Base-by-base conservation (phyloP, 2,888 invertebrate species). In the Kryphioiulus occultus region DNA sequence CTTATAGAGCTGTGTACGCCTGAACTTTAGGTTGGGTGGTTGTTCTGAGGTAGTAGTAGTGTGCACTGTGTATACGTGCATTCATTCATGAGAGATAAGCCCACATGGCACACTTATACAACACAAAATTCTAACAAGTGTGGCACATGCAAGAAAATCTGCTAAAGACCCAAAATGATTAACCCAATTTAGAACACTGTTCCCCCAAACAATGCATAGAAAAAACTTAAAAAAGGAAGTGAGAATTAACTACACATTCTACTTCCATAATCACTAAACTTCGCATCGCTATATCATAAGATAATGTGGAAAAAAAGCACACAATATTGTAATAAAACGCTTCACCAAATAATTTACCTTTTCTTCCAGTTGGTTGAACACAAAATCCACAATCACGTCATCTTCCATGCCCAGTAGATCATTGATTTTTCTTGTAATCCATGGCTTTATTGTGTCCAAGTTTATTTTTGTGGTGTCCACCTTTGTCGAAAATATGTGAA, bases 381-480 rank as follows among this genome's bases (percentile, higher is more conserved):
- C 98, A 94, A 98, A 99, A 92, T 99, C 99, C 89, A 98, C 97
- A 90, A 99, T 96, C 78, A 99, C 99, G 93, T 99, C 99, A 92
- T 99, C 99, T 93, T 99, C 99, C 92, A 99, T 97, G 90, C 98
- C 97, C 87, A 99, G 94, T 89, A 99, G 95, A 91, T 99, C 98
- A 2, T 98, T 99, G 88, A 99, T 96, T 93, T 98, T 97, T 92
- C 97, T 96, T 42, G 98, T 97, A 91, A 99, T 99, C 99, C 99
- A 99, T 89, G 99, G 99, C 92, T 99, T 98, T 91, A 99, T 94
- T 84, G 98, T 97, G 91, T 99, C 99, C 91, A 99, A 93, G 92
- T 99, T 99, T 88, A 99, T 97, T 93, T 99, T 99, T 87, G 96
- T 95, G 97, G 99, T 98, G 92, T 99, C 99, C 92, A 99, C 96